These are phyloP conservation scores for Oscheius sp. DNA, from an alignment of 1,140 invertebrate genomes.

Conservation along the genomic window DNA sequence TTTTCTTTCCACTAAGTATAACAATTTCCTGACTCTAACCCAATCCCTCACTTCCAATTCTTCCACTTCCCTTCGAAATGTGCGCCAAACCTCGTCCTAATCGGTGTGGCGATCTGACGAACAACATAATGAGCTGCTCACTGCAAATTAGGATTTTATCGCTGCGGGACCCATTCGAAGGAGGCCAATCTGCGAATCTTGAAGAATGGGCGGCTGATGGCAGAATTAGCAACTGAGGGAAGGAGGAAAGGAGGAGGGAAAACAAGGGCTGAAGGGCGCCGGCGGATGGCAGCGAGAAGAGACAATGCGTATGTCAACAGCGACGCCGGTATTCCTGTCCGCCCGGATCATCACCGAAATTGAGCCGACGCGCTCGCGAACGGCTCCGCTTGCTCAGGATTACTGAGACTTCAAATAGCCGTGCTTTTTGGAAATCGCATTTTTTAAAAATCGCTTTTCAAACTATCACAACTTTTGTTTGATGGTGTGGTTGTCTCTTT, in stretches of 20 bases:
- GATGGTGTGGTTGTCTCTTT: neutral
- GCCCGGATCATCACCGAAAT: conserved; percentile 2
- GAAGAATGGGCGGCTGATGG: neutral
- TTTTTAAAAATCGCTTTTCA: too few relatives aligned
- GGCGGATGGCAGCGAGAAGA: neutral
- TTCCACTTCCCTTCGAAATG: too few relatives aligned
- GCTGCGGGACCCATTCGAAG: too few relatives aligned
- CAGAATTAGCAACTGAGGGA: neutral
- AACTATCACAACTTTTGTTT: too few relatives aligned
- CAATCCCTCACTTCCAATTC: too few relatives aligned
- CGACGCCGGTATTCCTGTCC: neutral
- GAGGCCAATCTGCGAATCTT: neutral
- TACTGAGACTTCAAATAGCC: too few relatives aligned
- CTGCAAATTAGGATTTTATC: conserved; percentile 12
- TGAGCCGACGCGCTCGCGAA: neutral
- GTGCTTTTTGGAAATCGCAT: too few relatives aligned
- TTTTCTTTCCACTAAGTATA: too few relatives aligned
- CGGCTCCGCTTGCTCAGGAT: too few relatives aligned
- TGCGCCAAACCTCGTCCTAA: too few relatives aligned
- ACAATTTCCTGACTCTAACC: too few relatives aligned
- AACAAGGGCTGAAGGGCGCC: neutral
- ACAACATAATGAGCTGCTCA: conserved; percentile 13
- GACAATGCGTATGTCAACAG: conserved; percentile 4
- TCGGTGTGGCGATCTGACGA: conserved; percentile 5
- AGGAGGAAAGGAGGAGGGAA: neutral